phyloP scores from a whole-genome alignment of 2,888 invertebrate genomes.

The Drosophila algonquin region DNA sequence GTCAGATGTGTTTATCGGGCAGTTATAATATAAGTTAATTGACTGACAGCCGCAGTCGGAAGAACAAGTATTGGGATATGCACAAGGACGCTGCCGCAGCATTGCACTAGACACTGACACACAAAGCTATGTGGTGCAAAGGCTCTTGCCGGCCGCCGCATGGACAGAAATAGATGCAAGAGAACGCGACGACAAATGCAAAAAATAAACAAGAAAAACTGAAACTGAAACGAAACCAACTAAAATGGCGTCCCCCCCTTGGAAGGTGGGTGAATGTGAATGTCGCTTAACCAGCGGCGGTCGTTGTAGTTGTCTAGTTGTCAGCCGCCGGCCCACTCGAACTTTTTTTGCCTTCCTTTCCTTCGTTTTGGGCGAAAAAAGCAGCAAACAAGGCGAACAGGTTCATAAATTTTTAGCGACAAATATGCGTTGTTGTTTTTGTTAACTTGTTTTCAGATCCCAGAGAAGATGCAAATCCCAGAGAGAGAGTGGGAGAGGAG shows the following conservation, averaged over 20 bases:
- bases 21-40: conserved; percentile 22
- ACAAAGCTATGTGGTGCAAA: conserved; percentile 47
- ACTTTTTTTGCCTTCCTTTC: conserved; percentile 23
- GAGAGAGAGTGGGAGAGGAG: background rate
- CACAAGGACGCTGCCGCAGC: conserved; percentile 65
- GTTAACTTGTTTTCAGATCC: conserved; percentile 31
- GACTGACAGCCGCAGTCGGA: conserved; percentile 41
- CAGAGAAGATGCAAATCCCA: conserved; percentile 23
- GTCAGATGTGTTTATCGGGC: conserved; percentile 15
- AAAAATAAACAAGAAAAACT: background rate
- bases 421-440: conserved; percentile 49
- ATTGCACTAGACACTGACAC: conserved; percentile 60
- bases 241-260: conserved; percentile 66
- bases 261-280: conserved; percentile 26
- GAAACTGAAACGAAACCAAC: conserved; percentile 12
- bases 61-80: conserved; percentile 28
- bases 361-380: conserved; percentile 44
- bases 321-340: conserved; percentile 57
- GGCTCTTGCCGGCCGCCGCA: background rate
- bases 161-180: conserved; percentile 59
- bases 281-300: background rate
- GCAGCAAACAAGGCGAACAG: conserved; percentile 68
- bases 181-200: conserved; percentile 13
- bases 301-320: background rate
- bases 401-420: conserved; percentile 65